Conservation (phyloP, 2,113 vertebrate species). For the Mustelus asterias region DNA sequence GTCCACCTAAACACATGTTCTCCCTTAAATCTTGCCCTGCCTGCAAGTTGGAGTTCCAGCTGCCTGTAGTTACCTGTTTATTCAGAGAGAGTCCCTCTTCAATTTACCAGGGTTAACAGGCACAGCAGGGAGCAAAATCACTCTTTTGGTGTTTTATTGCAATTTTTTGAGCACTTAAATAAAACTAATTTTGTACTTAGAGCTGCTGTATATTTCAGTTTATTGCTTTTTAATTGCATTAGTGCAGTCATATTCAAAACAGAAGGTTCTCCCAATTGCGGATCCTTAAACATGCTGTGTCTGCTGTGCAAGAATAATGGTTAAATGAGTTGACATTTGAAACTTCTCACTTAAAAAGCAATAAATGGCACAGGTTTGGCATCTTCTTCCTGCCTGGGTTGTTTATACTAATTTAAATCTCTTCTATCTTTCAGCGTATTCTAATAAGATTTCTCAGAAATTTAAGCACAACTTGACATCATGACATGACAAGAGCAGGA, state of each 20-base stretch:
- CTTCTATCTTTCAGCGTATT: not conserved
- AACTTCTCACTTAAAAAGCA: not conserved
- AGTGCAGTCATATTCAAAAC: not conserved
- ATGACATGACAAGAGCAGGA: not conserved
- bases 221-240: not conserved
- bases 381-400: not conserved
- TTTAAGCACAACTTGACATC: not conserved
- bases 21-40: not conserved
- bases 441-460: not conserved
- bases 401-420: not conserved
- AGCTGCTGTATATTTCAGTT: not conserved
- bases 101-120: not conserved
- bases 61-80: not conserved
- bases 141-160: not conserved
- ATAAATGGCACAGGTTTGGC: not conserved
- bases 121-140: not conserved
- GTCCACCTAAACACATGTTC: not conserved
- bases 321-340: not conserved
- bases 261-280: not conserved
- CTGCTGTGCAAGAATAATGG: not conserved
- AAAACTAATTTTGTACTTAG: not conserved
- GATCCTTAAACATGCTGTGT: not conserved
- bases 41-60: not conserved
- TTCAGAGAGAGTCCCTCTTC: not conserved
- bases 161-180: not conserved